Conservation (phyloP, 2,888 invertebrate species). For the Alcis repandata region DNA sequence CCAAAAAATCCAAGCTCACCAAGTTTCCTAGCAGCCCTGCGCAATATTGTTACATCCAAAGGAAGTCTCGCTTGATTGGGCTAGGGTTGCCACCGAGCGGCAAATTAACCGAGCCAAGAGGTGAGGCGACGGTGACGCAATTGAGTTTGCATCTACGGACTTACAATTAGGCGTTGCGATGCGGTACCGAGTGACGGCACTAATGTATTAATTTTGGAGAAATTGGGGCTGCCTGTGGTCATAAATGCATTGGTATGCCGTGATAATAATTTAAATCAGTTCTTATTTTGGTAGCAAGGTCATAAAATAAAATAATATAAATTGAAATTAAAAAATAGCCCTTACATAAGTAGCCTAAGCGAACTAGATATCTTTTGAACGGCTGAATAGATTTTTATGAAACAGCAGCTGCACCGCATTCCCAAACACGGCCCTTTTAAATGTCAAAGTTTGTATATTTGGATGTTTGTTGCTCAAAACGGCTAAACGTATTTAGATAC, state of each 20-base stretch:
- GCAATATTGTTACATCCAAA: conserved; percentile 18
- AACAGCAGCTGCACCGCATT: no score
- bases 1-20: not conserved
- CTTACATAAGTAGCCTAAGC: no score
- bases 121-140: conserved; percentile 45
- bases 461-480: no score
- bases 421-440: no score
- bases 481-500: no score
- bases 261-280: not conserved
- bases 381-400: no score
- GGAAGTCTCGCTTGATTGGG: conserved; percentile 33
- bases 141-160: conserved; percentile 62
- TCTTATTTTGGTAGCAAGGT: not conserved
- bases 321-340: no score
- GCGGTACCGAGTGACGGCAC: conserved; percentile 48
- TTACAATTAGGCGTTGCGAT: conserved; percentile 59
- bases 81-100: conserved; percentile 36
- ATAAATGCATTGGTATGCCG: conserved; percentile 14
- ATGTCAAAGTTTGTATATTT: no score
- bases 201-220: conserved; percentile 55
- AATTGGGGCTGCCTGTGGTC: conserved; percentile 15
- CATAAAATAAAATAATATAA: not conserved
- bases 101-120: conserved; percentile 48
- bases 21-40: conserved; percentile 9
- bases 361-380: no score